Conservation (phyloP, 2,888 invertebrate species). For the Pristionchus exspectatus region DNA sequence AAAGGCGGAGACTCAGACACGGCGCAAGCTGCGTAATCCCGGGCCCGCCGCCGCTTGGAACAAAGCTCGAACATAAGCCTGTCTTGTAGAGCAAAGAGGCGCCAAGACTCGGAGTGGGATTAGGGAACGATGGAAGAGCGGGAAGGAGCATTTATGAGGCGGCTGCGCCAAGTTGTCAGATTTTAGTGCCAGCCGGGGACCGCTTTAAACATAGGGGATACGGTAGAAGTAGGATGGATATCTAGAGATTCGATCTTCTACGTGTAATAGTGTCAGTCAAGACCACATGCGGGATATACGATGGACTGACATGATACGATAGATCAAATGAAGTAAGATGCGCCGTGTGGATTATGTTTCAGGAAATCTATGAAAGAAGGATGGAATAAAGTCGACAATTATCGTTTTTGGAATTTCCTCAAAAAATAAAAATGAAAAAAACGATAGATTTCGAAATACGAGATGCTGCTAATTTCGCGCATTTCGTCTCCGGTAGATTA, state of each 20-base stretch:
- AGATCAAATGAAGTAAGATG: not conserved
- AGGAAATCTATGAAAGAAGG: not conserved
- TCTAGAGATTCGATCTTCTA: no score
- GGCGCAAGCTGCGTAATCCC: not conserved
- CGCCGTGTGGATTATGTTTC: not conserved
- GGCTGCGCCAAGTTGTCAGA: not conserved
- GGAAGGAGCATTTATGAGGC: not conserved
- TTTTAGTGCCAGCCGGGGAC: not conserved
- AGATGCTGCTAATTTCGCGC: no score
- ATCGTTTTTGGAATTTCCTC: no score
- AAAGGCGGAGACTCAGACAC: not conserved
- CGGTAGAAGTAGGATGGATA: not conserved
- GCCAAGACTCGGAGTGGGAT: not conserved
- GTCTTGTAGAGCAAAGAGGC: not conserved
- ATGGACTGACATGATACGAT: no score
- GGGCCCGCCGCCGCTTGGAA: not conserved
- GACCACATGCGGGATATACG: no score
- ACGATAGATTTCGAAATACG: no score
- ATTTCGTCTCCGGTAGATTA: no score
- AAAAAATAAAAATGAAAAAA: no score
- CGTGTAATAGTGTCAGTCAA: no score
- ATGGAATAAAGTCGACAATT: not conserved
- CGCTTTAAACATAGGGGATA: not conserved
- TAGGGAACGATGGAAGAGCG: constrained; percentile 30
- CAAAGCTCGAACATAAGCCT: constrained; percentile 53